Base-by-base conservation (phyloP, 2,888 invertebrate species). In the Eurytoma californica region DNA sequence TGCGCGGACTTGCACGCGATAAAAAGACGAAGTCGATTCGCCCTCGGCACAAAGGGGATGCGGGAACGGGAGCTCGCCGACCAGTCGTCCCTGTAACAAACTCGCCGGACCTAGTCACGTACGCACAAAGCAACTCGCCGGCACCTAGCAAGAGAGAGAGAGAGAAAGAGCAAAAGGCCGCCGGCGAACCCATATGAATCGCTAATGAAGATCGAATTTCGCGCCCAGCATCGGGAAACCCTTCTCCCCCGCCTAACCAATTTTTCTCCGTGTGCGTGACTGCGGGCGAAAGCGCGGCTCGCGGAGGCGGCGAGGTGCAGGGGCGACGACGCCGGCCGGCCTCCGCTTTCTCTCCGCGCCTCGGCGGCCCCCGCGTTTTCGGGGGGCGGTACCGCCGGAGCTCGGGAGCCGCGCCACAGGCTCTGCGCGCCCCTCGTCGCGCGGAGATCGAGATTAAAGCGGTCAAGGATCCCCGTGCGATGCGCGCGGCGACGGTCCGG, bases 191-290 rank as follows among this genome's bases (percentile, higher is more conserved):
- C 51, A 49, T 61, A 77, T 53, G 77, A 77, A 77, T 77, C 77
- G 66, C 72, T 77, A 77, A 77, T 72, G 77, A 77, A 77, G 77
- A 77, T 77, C 77, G 72, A 77, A 77, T 77, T 77, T 77, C 77
- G 69, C 65, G 28, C 24, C 13, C 49, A 12, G 28, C 58, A 30
- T 39, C 47, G 18, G 20, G 39, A 53, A 53, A 57, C 58, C 69
- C 63, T 39, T 68, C 47, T 68, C 68, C 39, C n/a, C 16, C 28
- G 1, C 13, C 60, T 16, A 0, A 3, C 2, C 63, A 55, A 30
- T 60, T 7, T 66, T n/a, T 55, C 63, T 30, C 65, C 12, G 53
- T 0, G 53, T 53, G n/a, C 53, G 53, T 53, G 53, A 53, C 53
- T 53, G 53, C 16, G n/a, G 13, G 53, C 53, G 53, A n/a, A 1